Conservation (phyloP, 2,113 vertebrate genomes). For the Macquaria ambigua region DNA sequence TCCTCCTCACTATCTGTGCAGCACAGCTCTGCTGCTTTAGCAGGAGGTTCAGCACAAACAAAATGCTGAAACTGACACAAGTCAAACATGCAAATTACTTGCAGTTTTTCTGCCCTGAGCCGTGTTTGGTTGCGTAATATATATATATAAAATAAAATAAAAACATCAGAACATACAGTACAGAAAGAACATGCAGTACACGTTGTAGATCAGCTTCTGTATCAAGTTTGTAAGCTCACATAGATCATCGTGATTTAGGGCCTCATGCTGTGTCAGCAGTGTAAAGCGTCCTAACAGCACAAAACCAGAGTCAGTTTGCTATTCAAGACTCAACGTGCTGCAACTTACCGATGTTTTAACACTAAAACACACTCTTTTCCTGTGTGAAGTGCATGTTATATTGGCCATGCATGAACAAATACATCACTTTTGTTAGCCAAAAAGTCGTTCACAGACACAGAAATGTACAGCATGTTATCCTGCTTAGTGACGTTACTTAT, state of each 20-base stretch:
- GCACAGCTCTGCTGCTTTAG: constrained; percentile 22
- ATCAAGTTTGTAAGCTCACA: not conserved
- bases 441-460: too few relatives aligned
- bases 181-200: not conserved
- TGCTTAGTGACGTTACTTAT: too few relatives aligned
- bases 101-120: not conserved
- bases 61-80: not conserved
- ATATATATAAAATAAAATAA: not conserved
- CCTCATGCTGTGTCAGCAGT: not conserved
- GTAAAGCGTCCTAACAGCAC: not conserved
- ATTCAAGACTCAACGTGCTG: not conserved
- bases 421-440: too few relatives aligned
- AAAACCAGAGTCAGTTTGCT: not conserved
- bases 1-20: constrained; percentile 32
- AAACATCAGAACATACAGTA: not conserved
- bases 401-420: too few relatives aligned
- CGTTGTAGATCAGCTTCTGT: not conserved
- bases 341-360: not conserved
- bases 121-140: not conserved
- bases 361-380: not conserved
- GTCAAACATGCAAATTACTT: not conserved
- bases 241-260: not conserved
- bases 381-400: too few relatives aligned
- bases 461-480: too few relatives aligned
- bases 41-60: constrained; percentile 3